Evolutionary conservation across 2,797 vertebrate species (phyloP).

Genomic region (Ctenosaura bakeri): DNA sequence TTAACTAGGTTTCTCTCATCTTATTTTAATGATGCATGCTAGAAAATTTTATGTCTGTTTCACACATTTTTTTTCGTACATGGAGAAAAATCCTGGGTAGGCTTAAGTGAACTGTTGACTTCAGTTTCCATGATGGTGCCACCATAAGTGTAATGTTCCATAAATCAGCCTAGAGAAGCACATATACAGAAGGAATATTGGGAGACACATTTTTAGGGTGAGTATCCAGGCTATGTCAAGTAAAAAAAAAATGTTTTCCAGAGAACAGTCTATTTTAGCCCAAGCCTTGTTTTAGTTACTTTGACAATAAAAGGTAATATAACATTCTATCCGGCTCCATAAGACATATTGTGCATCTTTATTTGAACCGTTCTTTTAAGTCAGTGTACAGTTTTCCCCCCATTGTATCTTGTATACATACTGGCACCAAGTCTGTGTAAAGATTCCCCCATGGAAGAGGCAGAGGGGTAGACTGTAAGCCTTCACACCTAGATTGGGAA

Average conservation of each 20-base stretch:
- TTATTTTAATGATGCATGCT: conserved; percentile 3
- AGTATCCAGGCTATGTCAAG: background rate
- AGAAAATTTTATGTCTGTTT: background rate
- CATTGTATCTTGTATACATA: conserved; percentile 55
- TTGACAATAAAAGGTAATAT: background rate
- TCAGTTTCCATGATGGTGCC: background rate
- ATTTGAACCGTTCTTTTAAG: conserved; percentile 93
- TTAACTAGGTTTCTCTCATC: accelerated
- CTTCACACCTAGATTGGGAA: conserved; percentile 84
- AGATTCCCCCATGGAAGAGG: conserved; percentile 55
- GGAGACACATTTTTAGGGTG: conserved; percentile 12
- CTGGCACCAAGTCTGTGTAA: conserved; percentile 87
- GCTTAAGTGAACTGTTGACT: background rate
- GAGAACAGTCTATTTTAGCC: background rate
- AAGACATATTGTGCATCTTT: conserved; percentile 91
- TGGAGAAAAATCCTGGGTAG: background rate
- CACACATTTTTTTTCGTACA: background rate
- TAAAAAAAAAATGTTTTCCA: background rate
- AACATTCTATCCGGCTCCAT: background rate
- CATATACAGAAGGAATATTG: background rate
- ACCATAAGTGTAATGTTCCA: accelerated
- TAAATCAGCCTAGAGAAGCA: background rate
- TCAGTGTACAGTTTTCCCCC: conserved; percentile 97
- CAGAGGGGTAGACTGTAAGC: conserved; percentile 73
- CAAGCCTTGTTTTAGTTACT: background rate